Evolutionary conservation across 1,140 invertebrate genomes (phyloP), one percentile per base, ranked within the genome.

Genomic region (Drosophila sucinea): DNA sequence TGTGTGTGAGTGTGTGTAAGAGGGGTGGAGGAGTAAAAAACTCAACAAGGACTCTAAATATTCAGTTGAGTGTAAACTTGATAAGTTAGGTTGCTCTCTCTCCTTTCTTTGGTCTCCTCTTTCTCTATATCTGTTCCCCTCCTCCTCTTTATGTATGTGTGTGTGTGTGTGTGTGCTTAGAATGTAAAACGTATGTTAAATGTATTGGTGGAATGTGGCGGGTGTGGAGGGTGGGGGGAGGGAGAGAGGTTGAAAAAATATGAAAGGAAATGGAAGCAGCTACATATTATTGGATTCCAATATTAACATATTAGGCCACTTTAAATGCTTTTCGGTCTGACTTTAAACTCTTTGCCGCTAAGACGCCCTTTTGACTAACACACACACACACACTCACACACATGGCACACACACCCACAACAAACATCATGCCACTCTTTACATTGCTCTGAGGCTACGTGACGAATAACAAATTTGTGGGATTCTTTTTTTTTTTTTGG

Each of bases 31-130:
- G 40, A 73, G 74, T 74, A 60, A 35, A 62, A 60, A 69, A 61
- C 67, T 57, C 44, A 51, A 25, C 55, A 76, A 70, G 67, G 60
- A 40, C 60, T 79, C 70, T 63, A 79, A 69, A 83, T 81, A 85
- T 84, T 89, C 84, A 89, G 80, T 84, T 89, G 84, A 89, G 80
- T 89, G 84, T 89, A 89, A 89, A 89, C 84, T 89, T 90, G 84
- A 89, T 89, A 89, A 81, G 77, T 79, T 79, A 51, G 44, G 44
- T 51, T 51, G 23, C 7, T 51, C 44, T 25, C 35, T 38, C 10
- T 11, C 44, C 44, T 27, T 51, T 23, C 2, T 44, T 44, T 44
- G 41, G n/a, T 5, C 41, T 44, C 4, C 41, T 44, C 17, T 17
- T 44, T 44, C 17, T 6, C 23, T 51, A 11, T 47, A 6, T 25